Conservation (phyloP, 2,797 vertebrate species). For the Lophotriccus pileatus region DNA sequence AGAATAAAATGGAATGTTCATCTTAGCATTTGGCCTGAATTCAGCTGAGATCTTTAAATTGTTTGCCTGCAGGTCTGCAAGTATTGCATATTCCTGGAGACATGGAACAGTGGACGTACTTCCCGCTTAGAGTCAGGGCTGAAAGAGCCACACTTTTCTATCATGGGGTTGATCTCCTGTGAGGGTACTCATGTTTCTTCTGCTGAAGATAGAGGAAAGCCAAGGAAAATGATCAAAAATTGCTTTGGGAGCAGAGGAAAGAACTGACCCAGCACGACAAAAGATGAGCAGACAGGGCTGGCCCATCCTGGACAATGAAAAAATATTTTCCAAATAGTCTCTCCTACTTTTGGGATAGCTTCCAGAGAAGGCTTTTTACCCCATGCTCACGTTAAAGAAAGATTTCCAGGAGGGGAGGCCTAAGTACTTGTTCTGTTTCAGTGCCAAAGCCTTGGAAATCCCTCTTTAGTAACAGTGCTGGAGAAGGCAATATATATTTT, state of each 20-base stretch:
- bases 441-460: slow-evolving; percentile 62
- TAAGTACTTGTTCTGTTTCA: slow-evolving; percentile 47
- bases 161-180: background rate
- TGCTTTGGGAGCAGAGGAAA: slow-evolving; percentile 1
- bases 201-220: background rate
- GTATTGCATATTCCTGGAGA: background rate
- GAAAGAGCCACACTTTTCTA: background rate
- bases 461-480: slow-evolving; percentile 50
- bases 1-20: background rate
- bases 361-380: slow-evolving; percentile 5
- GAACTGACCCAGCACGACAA: slow-evolving; percentile 42
- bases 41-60: background rate
- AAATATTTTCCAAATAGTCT: slow-evolving; percentile 57
- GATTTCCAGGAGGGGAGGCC: slow-evolving; percentile 53
- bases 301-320: slow-evolving; percentile 21
- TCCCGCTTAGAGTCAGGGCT: background rate
- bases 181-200: slow-evolving; percentile 4
- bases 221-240: slow-evolving; percentile 32
- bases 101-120: background rate
- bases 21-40: background rate
- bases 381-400: slow-evolving; percentile 12
- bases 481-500: slow-evolving; percentile 8
- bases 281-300: slow-evolving; percentile 26
- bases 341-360: slow-evolving; percentile 23
- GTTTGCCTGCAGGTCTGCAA: background rate